Conservation (phyloP, 2,113 vertebrate genomes). For the Channa argus region DNA sequence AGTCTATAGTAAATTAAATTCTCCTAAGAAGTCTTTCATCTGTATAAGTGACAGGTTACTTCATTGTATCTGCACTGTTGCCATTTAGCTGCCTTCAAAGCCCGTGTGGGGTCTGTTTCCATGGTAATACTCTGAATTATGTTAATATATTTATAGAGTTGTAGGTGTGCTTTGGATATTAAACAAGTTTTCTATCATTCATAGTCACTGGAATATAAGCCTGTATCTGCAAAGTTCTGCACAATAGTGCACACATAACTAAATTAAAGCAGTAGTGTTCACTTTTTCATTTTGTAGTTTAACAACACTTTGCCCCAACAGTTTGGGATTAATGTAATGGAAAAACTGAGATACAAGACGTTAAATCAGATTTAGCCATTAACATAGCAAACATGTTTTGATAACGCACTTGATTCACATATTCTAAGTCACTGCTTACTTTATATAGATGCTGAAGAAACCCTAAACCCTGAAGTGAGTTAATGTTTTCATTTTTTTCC, state of each 20-base stretch:
- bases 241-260: conserved; percentile 7
- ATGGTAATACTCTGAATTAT: conserved; percentile 51
- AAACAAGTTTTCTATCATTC: conserved; percentile 28
- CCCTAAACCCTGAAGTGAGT: not conserved
- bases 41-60: conserved; percentile 13
- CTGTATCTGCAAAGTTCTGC: conserved; percentile 22
- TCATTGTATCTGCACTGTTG: not conserved
- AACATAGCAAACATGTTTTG: not conserved
- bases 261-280: not conserved
- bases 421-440: not conserved
- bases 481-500: not conserved
- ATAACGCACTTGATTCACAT: not conserved
- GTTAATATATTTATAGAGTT: conserved; percentile 61
- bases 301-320: not conserved
- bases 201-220: conserved; percentile 30
- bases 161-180: conserved; percentile 39
- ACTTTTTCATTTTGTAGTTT: not conserved
- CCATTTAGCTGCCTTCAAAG: conserved; percentile 13
- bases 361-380: not conserved
- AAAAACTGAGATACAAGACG: not conserved
- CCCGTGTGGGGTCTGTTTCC: conserved; percentile 32
- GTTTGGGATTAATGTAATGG: not conserved
- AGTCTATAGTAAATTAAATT: conserved; percentile 9
- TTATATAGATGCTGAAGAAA: not conserved
- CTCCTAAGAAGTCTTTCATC: conserved; percentile 21